Percentiles rank a stretch among this genome's conserved stretches.
phyloP scores from a whole-genome alignment of 2,888 invertebrate species.

The Listrodromus nycthemerus region DNA sequence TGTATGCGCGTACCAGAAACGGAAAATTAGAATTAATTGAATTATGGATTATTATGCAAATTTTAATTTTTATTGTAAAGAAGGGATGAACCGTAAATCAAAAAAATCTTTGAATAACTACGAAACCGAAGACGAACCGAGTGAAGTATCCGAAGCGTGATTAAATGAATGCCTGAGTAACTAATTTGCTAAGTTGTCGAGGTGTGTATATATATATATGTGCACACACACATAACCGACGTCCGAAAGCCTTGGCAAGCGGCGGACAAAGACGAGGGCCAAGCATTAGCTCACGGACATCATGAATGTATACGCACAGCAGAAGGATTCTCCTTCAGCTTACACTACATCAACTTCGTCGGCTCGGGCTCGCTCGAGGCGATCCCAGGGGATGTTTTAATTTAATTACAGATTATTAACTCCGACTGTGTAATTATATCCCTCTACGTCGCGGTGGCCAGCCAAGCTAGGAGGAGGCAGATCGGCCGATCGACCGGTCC shows the following conservation, averaged over 20 bases:
- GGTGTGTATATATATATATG: not conserved
- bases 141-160: not conserved
- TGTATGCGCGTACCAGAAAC: not conserved
- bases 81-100: not conserved
- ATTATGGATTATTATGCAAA: not conserved
- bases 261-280: slow-evolving; percentile 12
- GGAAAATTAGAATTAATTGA: not conserved
- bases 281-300: slow-evolving; percentile 6
- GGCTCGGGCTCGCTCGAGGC: slow-evolving; percentile 63
- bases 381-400: slow-evolving; percentile 69
- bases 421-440: slow-evolving; percentile 72
- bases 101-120: not conserved
- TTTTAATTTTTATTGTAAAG: not conserved
- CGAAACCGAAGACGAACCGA: not conserved
- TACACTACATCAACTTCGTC: slow-evolving; percentile 33
- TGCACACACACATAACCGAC: not conserved
- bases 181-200: slow-evolving; percentile 36
- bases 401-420: slow-evolving; percentile 75
- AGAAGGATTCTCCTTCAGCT: slow-evolving; percentile 29
- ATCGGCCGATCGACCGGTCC: slow-evolving; percentile 57
- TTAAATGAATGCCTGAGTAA: slow-evolving; percentile 38
- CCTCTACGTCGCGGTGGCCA: slow-evolving; percentile 63
- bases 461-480: slow-evolving; percentile 27
- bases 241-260: slow-evolving; percentile 6
- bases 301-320: slow-evolving; percentile 21